Base-by-base conservation (phyloP, 92 coral and sea anemone species). In the Phymanthus crucifer region DNA sequence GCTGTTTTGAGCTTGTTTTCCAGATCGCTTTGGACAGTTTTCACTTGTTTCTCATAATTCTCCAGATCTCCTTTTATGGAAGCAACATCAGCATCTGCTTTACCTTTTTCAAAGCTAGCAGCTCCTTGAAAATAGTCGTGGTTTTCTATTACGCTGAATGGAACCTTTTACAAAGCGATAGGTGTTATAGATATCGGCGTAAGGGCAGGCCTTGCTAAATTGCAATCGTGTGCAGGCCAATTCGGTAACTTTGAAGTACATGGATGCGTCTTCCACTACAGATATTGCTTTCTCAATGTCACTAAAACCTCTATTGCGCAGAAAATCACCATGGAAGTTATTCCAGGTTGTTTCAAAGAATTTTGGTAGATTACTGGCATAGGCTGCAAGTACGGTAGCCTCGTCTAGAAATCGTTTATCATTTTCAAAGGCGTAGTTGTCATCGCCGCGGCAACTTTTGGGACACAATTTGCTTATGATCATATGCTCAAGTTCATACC, bases 71-170 rank as follows among this genome's bases (percentile, higher is more conserved):
- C 86, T 24, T 34, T 57, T 61, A 88, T 84, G 72, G 75, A 88
- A 0, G 23, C 83, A 6, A 58, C 83, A 56, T 88, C 92, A 37
- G 83, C 86, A 18, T 84, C 65, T 32, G 92, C 92, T 29, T 84
- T 88, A 12, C 86, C 83, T 72, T 84, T 70, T 21, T 88, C 92
- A 71, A 75, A 88, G 27, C 43, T 61, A 26, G 89, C 84, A 31
- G 84, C 46, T 33, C 83, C 86, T 35, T 73, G 40, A 31, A 84
- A 80, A 31, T 68, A 88, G 45, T 71, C 57, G 35, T 85, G 37
- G 40, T 84, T 88, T 75, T 89, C 89, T 34, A 54, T 12, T 18
- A 77, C 83, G 5, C 26, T 35, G 18, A 75, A 66, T 40, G 76
- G 71, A 26, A 88, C 32, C 24, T 24, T 58, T 58, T 4, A 58